Base-by-base conservation (phyloP, 2,797 vertebrate genomes). In the Spizella passerina region DNA sequence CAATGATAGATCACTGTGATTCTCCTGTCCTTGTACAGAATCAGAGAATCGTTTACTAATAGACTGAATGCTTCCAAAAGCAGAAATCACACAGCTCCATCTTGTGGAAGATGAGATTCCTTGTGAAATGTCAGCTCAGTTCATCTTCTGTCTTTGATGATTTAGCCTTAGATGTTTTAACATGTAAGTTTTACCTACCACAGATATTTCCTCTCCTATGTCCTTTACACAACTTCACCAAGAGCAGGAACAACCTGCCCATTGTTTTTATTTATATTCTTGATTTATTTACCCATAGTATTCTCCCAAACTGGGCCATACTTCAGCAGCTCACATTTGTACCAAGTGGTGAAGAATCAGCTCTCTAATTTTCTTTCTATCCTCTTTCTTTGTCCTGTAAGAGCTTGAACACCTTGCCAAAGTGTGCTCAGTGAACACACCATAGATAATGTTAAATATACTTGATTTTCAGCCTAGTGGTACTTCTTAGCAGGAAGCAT, bases 41-140 rank as follows among this genome's bases (percentile, higher is more conserved):
- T 49, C 85, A 77, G 55, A 87, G 61, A 79, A 92, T 63, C 38
- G 23, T 61, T 88, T 80, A 71, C 55, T 52, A 22, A 47, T 16
- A 76, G 22, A 50, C 29, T 24, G 56, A 81, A 63, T 79, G 60
- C 43, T 87, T 96, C 69, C 69, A 73, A 86, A 85, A 30, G 52
- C 53, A 97, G 93, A 96, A 93, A 87, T 95, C 60, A 38, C 94
- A 97, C 73, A 97, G 97, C 88, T 95, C 98, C 98, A 98, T 92
- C 98, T 98, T 72, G 95, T 97, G 98, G 96, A 60, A 70, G 26
- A 56, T 27, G n/a, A 6, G 5, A 63, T 63, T 69, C 30, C 52
- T 23, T 13, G 9, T 32, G 32, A 20, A 50, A 80, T 4, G 24
- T 41, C 84, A n/a, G 36, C 16, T 75, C 36, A 14, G 24, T 44